Evolutionary conservation across 1,140 invertebrate genomes (phyloP), one percentile per base, ranked within the genome.

Genomic region (Scylla paramamosain): DNA sequence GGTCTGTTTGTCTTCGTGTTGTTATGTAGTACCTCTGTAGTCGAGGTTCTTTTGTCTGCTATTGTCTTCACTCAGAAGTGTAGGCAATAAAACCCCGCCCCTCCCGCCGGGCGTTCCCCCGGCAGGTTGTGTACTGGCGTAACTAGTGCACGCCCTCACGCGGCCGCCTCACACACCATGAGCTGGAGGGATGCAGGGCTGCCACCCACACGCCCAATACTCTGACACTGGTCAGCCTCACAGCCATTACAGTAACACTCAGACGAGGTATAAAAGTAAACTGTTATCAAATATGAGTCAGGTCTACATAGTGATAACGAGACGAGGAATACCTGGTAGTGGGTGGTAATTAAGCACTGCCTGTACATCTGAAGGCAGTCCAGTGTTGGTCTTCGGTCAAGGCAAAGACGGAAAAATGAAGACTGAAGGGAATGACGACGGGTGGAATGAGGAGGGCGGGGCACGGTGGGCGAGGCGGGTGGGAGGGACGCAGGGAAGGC

Each of bases 1-100:
- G 20, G 67, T 25, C 67, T 77, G n/a, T 77, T 77, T 77, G 67
- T 77, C 67, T 77, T 77, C 67, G 67, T 77, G 67, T 77, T 77
- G 67, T 77, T 77, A n/a, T 20, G n/a, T 39, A 39, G 39, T 39
- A 39, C 39, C 39, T 77, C 67, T 77, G 20, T 25, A 77, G 67
- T n/a, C 67, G 67, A 20, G 67, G 4, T 77, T 77, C 12, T 77
- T 20, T n/a, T 7, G 67, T 77, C 67, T 7, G n/a, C 20, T 20
- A n/a, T 77, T 77, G 67, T 77, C 67, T 77, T 20, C 20, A n/a
- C 20, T 8, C 20, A n/a, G 10, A 20, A 77, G 67, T 77, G 67
- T 25, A 25, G 67, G 67, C 67, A 77, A n/a, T n/a, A n/a, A 77
- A 77, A n/a, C 20, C 39, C 39, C n/a, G 25, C 67, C 67, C 20